Percentiles rank a stretch among this genome's conserved stretches.
Conservation (phyloP, 2,888 invertebrate genomes). For the Dynastes maya region DNA sequence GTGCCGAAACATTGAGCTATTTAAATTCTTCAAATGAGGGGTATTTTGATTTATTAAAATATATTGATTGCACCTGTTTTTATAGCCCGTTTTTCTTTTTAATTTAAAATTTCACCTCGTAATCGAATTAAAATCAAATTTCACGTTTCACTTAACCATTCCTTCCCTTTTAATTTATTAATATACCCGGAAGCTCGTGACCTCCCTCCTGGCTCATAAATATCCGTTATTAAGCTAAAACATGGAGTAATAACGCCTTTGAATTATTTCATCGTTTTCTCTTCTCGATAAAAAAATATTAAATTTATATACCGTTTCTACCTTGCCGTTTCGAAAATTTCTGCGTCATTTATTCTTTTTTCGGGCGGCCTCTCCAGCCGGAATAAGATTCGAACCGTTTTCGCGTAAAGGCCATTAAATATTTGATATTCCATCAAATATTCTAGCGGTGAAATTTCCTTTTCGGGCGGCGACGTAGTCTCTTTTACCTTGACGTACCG, state of each 20-base stretch:
- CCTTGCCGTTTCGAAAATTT: slow-evolving; percentile 21
- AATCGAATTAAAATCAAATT: background rate
- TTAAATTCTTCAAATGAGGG: too few species aligned
- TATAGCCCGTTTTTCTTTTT: too few species aligned
- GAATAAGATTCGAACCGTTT: slow-evolving; percentile 20
- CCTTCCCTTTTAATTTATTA: background rate
- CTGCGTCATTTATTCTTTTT: slow-evolving; percentile 19
- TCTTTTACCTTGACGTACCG: background rate
- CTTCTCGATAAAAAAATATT: slow-evolving; percentile 14
- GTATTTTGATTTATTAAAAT: too few species aligned
- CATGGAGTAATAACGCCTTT: slow-evolving; percentile 8
- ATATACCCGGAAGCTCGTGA: background rate
- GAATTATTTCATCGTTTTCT: slow-evolving; percentile 14
- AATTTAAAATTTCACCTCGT: too few species aligned
- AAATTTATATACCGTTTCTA: background rate
- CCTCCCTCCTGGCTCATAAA: background rate
- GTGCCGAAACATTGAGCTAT: too few species aligned
- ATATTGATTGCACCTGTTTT: too few species aligned
- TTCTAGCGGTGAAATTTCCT: slow-evolving; percentile 14
- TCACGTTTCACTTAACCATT: background rate
- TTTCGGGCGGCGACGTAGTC: background rate
- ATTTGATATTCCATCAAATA: slow-evolving; percentile 30
- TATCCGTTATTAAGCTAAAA: background rate
- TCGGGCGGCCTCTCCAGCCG: background rate
- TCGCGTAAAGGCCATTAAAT: slow-evolving; percentile 11